Base-by-base conservation (phyloP, 2,888 invertebrate genomes). In the Nudaria mundana region DNA sequence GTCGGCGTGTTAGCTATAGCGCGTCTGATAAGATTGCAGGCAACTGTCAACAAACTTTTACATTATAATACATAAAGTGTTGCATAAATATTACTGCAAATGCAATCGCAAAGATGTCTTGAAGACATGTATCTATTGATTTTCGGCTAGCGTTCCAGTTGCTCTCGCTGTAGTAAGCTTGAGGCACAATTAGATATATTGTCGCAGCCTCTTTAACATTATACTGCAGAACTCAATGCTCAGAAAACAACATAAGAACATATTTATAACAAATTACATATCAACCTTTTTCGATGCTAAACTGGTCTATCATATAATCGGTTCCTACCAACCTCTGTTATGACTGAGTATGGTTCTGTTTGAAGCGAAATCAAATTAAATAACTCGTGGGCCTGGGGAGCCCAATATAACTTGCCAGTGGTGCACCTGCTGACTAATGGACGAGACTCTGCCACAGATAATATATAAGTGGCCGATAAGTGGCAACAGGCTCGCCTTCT, bases 11-110 rank as follows among this genome's bases (percentile, higher is more conserved):
- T 66, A 69, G 67, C 75, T 74, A 78, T 74, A 74, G 67, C 75
- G 70, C 70, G 62, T 44, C 71, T 85, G 86, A 86, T 84, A 84
- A 83, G 71, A 72, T 59, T 78, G 74, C 79, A 73, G 74, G 69
- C 70, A 64, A 74, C 77, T 84, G 82, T 87, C 87, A 86, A 85
- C 84, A 86, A 86, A 85, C 81, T 67, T 64, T 72, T 64, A 68
- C 60, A 71, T 78, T 54, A 46, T 48, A 33, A 33, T 24, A 11
- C 10, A 54, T 76, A 75, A 74, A 74, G 54, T 48, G 41, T 43
- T 56, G 42, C 58, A 48, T 51, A 51, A 50, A 54, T 44, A 48
- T 38, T 47, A 44, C 52, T 42, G 56, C 60, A 51, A 55, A 57
- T 71, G 58, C 61, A 57, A 65, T 66, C 59, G 66, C 52, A 71